Evolutionary conservation across 1,140 invertebrate genomes (phyloP), one percentile per base, ranked within the genome.

Genomic region (Eumaeus atala): DNA sequence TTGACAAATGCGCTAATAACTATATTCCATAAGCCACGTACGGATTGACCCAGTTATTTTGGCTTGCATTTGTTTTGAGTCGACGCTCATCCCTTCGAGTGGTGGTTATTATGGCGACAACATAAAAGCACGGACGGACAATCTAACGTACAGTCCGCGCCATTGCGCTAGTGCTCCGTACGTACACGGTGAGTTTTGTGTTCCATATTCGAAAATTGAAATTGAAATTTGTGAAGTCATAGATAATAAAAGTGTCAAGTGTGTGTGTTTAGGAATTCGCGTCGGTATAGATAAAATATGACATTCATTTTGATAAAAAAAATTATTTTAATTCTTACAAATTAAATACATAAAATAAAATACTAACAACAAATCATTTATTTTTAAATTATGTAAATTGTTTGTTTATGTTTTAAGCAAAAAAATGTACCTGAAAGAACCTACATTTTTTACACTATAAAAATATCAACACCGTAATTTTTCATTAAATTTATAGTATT

Each of bases 141-240:
- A 56, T 55, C 17, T 21, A 51, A 42, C 16, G 10, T 63, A 60
- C 79, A 85, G 77, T 83, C 58, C 70, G 77, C 74, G 72, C 66
- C 54, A 53, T 66, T 70, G 63, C 70, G 74, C 69, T 68, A 67
- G 73, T 74, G 67, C 62, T 67, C 59, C 70, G 75, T 75, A 77
- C 77, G 76, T 67, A 77, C 59, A 68, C 81, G 81, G 81, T 83
- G 79, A 85, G 81, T 84, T 70, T n/a, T 14, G 48, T 61, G 59
- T 59, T 59, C 35, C 42, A 51, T 52, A 51, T 59, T 56, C 38
- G 16, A 55, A 16, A 47, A n/a, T 42, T 33, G 53, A 50, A 50
- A 49, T 52, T 51, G 34, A 35, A 16, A 42, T 48, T 47, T 56
- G 55, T 61, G 51, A n/a, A n/a, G n/a, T 49, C 34, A 37, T 48